These are phyloP conservation scores for Lanius ludovicianus DNA, from an alignment of 2,113 vertebrate genomes.

Conservation along the genomic window DNA sequence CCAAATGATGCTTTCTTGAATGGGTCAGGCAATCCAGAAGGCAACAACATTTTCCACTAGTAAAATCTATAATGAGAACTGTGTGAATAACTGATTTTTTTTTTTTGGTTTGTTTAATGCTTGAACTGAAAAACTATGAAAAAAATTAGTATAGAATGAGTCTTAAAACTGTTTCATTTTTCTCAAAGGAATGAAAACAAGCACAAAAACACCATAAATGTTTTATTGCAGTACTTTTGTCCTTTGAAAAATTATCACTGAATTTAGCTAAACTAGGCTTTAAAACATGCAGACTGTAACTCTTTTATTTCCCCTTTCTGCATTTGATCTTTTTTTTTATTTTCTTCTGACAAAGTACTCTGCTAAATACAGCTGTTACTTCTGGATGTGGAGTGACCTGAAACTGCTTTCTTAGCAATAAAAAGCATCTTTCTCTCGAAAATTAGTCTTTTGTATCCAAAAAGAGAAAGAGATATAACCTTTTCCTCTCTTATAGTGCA, in stretches of 20 bases:
- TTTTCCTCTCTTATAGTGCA: background rate
- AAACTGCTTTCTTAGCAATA: background rate
- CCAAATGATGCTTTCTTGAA: background rate
- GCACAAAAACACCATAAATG: constrained; percentile 22
- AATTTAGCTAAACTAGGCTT: constrained; percentile 44
- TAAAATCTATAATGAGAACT: background rate
- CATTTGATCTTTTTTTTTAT: constrained; percentile 28
- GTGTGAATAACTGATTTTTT: background rate
- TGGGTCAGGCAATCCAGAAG: background rate
- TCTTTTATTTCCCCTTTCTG: constrained; percentile 13
- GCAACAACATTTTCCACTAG: background rate
- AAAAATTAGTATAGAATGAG: background rate
- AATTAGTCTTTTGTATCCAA: background rate
- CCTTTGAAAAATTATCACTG: constrained; percentile 37
- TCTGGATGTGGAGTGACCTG: background rate
- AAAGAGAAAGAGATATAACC: background rate
- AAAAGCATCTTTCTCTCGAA: background rate
- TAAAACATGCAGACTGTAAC: constrained; percentile 11
- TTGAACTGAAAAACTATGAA: background rate
- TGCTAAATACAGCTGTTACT: constrained; percentile 30
- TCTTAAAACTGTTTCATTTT: constrained; percentile 7
- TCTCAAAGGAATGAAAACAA: constrained; percentile 42
- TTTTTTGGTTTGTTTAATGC: background rate
- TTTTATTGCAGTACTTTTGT: constrained; percentile 23
- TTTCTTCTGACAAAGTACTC: constrained; percentile 21